phyloP scores from a whole-genome alignment of 2,113 vertebrate species.

The Cnemophilus loriae region DNA sequence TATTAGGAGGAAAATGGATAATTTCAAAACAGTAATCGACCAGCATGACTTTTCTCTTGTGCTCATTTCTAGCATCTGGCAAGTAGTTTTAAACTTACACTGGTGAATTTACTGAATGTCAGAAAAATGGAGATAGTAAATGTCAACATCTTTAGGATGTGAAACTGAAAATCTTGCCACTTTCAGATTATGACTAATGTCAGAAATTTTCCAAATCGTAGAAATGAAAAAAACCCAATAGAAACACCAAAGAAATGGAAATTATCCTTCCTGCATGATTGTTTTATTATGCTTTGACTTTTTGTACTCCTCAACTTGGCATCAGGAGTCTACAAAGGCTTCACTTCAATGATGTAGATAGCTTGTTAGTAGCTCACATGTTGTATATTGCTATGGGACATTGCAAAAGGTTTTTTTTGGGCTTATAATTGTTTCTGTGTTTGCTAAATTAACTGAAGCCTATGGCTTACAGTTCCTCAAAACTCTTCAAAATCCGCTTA shows the following conservation, averaged over 20 bases:
- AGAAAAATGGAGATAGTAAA: background rate
- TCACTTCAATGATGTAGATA: background rate
- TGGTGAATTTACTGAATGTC: background rate
- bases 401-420: background rate
- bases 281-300: background rate
- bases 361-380: background rate
- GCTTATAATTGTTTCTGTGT: background rate
- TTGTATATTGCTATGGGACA: background rate
- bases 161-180: background rate
- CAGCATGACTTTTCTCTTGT: background rate
- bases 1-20: background rate
- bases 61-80: background rate
- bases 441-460: background rate
- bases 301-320: background rate
- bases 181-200: background rate
- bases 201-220: background rate
- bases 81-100: background rate
- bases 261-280: background rate
- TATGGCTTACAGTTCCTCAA: background rate
- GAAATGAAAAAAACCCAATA: background rate
- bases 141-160: background rate
- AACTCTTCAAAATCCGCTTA: fast-evolving
- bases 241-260: background rate
- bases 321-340: background rate
- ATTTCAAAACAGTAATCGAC: background rate